Evolutionary conservation across 2,797 vertebrate species (phyloP).

Genomic region (Mareca strepera): DNA sequence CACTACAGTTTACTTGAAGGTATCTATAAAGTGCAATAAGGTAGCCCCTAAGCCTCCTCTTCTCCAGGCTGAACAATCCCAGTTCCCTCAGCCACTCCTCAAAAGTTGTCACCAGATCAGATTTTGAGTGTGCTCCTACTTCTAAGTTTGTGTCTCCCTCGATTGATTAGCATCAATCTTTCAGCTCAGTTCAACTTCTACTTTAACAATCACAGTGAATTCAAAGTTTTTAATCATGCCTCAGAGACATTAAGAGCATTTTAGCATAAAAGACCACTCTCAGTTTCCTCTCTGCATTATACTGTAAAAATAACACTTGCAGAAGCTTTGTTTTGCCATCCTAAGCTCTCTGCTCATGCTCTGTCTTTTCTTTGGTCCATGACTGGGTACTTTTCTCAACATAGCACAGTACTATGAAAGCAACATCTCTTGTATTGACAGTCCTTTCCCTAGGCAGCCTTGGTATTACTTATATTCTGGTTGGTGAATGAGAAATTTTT

Average conservation of each 20-base stretch:
- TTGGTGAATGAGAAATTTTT: background rate
- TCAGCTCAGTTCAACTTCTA: background rate
- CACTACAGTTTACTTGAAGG: too few relatives aligned
- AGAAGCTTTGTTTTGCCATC: background rate
- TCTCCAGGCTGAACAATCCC: too few relatives aligned
- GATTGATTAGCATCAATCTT: background rate
- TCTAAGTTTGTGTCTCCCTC: background rate
- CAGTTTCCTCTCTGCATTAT: background rate
- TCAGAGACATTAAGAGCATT: background rate
- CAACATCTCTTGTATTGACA: background rate
- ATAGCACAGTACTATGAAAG: background rate
- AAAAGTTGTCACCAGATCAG: background rate
- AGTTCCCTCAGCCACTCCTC: too few relatives aligned
- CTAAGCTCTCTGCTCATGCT: background rate
- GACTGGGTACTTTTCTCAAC: background rate
- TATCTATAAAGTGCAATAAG: too few relatives aligned
- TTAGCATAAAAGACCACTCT: background rate
- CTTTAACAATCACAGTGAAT: background rate
- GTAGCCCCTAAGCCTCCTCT: too few relatives aligned
- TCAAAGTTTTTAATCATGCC: background rate
- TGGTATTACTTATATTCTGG: background rate
- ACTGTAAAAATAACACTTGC: background rate
- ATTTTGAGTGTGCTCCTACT: accelerated
- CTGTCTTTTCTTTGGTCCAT: background rate
- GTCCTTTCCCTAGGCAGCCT: background rate